These are phyloP conservation scores for Rallus crepitans DNA, from an alignment of 2,797 vertebrate species.

Conservation along the genomic window DNA sequence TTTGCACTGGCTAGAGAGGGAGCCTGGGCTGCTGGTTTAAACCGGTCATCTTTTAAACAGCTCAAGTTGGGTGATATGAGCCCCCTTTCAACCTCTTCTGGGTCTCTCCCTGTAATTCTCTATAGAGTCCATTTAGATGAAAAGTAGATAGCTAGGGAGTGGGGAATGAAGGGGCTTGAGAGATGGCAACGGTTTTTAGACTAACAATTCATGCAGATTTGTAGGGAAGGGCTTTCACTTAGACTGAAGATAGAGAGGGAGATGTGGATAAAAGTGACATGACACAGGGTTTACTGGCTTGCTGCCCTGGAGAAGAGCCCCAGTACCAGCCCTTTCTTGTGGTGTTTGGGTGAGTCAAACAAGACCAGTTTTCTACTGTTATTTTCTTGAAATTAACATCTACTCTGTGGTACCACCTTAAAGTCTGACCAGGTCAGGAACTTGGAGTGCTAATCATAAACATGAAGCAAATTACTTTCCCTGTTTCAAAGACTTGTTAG, in stretches of 20 bases:
- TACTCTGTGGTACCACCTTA: slow-evolving; percentile 43
- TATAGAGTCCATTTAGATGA: background rate
- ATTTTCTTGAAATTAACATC: slow-evolving; percentile 52
- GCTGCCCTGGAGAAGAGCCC: background rate
- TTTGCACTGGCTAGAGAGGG: background rate
- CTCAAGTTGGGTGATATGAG: background rate
- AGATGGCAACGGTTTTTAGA: background rate
- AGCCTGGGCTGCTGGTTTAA: background rate
- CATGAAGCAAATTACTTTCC: slow-evolving; percentile 36
- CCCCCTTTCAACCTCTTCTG: background rate
- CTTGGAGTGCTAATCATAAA: slow-evolving; percentile 28
- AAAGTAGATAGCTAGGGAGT: background rate
- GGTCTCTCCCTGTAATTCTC: background rate
- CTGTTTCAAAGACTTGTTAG: slow-evolving; percentile 39
- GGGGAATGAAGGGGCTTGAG: background rate
- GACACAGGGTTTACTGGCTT: background rate
- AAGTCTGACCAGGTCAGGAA: slow-evolving; percentile 61
- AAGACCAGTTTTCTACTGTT: background rate
- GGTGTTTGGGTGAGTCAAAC: slow-evolving; percentile 1
- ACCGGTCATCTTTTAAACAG: background rate
- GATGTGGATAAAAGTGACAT: background rate
- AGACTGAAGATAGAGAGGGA: background rate
- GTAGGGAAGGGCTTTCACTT: background rate
- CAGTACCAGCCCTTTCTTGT: background rate
- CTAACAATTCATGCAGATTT: background rate